phyloP scores from a whole-genome alignment of 2,888 invertebrate genomes.

The Seira sanloemensis region DNA sequence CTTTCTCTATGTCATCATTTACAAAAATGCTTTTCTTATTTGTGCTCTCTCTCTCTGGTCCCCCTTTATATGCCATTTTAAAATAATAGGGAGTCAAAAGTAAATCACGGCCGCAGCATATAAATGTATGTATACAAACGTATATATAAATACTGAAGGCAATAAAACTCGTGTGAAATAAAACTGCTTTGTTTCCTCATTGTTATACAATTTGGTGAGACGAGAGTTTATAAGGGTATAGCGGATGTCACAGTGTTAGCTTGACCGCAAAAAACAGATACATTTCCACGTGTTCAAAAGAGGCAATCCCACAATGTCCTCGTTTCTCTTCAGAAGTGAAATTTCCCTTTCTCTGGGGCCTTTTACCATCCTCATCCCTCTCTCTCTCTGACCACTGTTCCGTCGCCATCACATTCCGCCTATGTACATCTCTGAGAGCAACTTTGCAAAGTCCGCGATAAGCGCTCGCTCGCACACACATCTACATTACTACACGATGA shows the following conservation, averaged over 20 bases:
- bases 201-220: no score
- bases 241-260: background rate
- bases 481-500: no score
- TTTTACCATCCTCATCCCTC: background rate
- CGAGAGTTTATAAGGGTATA: no score
- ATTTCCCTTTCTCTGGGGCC: slow-evolving; percentile 18
- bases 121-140: background rate
- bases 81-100: background rate
- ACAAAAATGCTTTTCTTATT: background rate
- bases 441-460: no score
- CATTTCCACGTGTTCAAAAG: slow-evolving; percentile 40
- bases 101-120: background rate
- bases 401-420: background rate
- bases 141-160: background rate
- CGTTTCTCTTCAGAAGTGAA: background rate
- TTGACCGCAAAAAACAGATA: slow-evolving; percentile 3
- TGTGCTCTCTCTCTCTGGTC: background rate
- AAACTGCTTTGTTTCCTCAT: no score
- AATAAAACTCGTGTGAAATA: background rate
- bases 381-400: background rate
- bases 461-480: no score
- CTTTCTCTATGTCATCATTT: slow-evolving; percentile 17
- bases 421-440: slow-evolving; percentile 1
- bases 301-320: background rate
- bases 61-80: background rate